These are phyloP conservation scores for Kradibia gibbosae DNA, from an alignment of 1,140 invertebrate species.

Conservation along the genomic window DNA sequence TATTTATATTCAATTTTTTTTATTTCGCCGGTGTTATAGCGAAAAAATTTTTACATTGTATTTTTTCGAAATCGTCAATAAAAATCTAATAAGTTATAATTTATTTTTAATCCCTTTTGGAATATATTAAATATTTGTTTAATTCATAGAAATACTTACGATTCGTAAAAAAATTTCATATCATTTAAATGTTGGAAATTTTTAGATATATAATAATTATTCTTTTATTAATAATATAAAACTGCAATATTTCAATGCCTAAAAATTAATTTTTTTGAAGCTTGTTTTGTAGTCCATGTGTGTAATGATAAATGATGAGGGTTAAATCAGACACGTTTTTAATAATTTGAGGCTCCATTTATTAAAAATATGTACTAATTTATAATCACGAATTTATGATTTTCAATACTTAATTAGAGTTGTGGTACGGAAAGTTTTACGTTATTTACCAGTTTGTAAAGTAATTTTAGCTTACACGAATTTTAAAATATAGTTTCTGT, in stretches of 20 bases:
- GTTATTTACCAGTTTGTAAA: conserved; percentile 45
- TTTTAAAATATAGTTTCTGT: conserved; percentile 67
- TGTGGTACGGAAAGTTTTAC: conserved; percentile 57
- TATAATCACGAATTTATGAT: conserved; percentile 67
- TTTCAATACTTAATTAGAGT: conserved; percentile 66
- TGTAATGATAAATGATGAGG: neutral
- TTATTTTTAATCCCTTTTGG: conserved; percentile 6
- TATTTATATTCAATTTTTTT: conserved; percentile 27
- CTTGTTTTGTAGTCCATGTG: no score
- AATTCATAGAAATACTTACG: neutral
- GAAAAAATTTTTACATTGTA: conserved; percentile 14
- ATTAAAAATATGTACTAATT: conserved; percentile 73
- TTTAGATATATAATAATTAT: no score
- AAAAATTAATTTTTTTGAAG: no score
- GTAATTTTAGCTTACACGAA: conserved; percentile 56
- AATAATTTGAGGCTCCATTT: conserved; percentile 67
- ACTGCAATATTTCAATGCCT: neutral
- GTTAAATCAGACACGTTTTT: conserved; percentile 28
- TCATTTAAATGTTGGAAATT: neutral
- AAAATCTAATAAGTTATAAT: conserved; percentile 31
- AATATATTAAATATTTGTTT: neutral
- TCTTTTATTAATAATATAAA: neutral
- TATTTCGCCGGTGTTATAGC: conserved; percentile 19
- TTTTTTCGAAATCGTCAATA: conserved; percentile 27
- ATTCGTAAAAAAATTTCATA: neutral